phyloP scores from a whole-genome alignment of 53 echinoderm and acorn worm species.

The Pentamera pediparva region DNA sequence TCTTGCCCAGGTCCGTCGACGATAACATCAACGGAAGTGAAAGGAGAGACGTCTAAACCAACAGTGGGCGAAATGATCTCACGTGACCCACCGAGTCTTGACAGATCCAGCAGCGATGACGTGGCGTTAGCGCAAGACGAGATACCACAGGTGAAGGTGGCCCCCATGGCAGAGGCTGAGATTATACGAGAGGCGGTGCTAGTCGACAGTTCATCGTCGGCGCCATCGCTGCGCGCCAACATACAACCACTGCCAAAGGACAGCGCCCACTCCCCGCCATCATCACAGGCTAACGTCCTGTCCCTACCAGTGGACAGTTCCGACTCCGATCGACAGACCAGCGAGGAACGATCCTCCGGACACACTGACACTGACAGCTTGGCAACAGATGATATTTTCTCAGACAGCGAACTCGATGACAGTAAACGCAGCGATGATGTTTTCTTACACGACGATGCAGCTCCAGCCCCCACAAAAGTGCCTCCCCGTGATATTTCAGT shows the following conservation, averaged over 20 bases:
- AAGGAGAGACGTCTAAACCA: not conserved
- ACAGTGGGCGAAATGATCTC: not conserved
- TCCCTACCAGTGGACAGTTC: not conserved
- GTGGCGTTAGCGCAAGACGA: constrained; percentile 9
- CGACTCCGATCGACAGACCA: constrained; percentile 19
- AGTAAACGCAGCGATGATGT: constrained; percentile 32
- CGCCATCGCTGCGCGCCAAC: not conserved
- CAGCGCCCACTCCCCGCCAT: not conserved
- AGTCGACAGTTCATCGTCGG: not conserved
- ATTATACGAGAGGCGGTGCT: constrained; percentile 22
- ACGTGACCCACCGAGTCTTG: not conserved
- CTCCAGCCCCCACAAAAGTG: not conserved
- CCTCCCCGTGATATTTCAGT: constrained; percentile 13
- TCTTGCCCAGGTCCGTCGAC: too few relatives aligned
- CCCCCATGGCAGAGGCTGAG: constrained; percentile 21
- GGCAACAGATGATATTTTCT: constrained; percentile 34
- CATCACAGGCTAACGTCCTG: not conserved
- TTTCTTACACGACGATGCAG: constrained; percentile 16
- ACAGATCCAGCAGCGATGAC: not conserved
- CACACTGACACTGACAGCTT: constrained; percentile 33
- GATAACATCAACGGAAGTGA: constrained; percentile 8
- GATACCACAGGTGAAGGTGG: not conserved
- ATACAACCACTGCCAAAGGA: not conserved
- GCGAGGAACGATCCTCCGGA: constrained; percentile 24
- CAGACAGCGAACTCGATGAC: constrained; percentile 32